A percentile compares a stretch with the other conserved stretches of the same genome.
phyloP scores from a whole-genome alignment of 2,113 vertebrate genomes.

The Anarrhichthys ocellatus region DNA sequence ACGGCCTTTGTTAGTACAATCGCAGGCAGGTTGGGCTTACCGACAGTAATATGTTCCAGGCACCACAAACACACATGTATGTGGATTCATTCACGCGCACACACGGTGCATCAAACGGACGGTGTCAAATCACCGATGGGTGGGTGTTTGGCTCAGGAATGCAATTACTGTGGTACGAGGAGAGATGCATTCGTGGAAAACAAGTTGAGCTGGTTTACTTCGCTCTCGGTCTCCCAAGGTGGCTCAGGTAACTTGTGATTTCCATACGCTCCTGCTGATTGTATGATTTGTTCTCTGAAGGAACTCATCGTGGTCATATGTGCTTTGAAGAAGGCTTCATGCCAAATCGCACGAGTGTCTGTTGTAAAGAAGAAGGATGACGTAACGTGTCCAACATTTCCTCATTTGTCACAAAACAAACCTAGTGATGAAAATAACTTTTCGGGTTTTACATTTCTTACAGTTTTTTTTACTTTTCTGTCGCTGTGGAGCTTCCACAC shows the following conservation, averaged over 20 bases:
- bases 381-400: too few species aligned
- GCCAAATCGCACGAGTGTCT: background rate
- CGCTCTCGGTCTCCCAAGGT: constrained; percentile 33
- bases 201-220: constrained; percentile 54
- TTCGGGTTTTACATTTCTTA: background rate
- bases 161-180: constrained; percentile 61
- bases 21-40: constrained; percentile 88
- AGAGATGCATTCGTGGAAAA: constrained; percentile 46
- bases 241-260: background rate
- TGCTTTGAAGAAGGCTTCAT: background rate
- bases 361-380: background rate
- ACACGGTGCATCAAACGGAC: constrained; percentile 64
- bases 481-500: background rate
- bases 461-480: background rate
- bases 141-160: constrained; percentile 70
- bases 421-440: background rate
- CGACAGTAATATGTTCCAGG: constrained; percentile 86
- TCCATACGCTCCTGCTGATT: background rate
- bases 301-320: background rate
- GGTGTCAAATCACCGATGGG: constrained; percentile 77
- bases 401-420: background rate
- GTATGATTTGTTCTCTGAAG: background rate
- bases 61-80: constrained; percentile 41
- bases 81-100: constrained; percentile 55
- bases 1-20: constrained; percentile 91